Conservation (phyloP, 2,797 vertebrate genomes). For the Dicrostonyx torquatus region DNA sequence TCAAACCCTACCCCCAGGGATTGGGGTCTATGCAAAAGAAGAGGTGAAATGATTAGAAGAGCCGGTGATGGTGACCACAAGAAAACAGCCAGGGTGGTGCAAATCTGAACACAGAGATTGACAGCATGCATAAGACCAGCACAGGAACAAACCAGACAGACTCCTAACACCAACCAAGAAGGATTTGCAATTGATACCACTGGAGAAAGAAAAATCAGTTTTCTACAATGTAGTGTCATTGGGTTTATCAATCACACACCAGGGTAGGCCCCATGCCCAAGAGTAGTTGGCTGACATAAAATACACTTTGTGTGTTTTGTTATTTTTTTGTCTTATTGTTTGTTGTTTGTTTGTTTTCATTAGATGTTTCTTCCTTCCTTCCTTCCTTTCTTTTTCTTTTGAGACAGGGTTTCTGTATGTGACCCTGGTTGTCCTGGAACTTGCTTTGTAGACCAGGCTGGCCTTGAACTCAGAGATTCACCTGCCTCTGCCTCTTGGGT, state of each 20-base stretch:
- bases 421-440: background rate
- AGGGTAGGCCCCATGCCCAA: background rate
- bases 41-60: background rate
- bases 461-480: background rate
- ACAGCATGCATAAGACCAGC: background rate
- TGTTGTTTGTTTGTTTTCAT: background rate
- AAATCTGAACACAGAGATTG: background rate
- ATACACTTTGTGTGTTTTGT: background rate
- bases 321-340: background rate
- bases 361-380: too few relatives aligned
- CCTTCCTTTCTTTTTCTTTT: background rate
- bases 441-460: background rate
- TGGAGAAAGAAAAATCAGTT: background rate
- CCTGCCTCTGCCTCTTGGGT: background rate
- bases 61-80: background rate
- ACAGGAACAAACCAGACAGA: background rate
- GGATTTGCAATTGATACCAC: background rate
- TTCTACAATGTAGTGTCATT: background rate
- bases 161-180: background rate
- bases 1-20: background rate
- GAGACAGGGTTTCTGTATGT: background rate
- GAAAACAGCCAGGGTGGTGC: background rate
- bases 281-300: background rate
- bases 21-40: background rate
- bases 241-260: background rate